Evolutionary conservation across 2,888 invertebrate species (phyloP).

Genomic region (Parnassius glacialis): DNA sequence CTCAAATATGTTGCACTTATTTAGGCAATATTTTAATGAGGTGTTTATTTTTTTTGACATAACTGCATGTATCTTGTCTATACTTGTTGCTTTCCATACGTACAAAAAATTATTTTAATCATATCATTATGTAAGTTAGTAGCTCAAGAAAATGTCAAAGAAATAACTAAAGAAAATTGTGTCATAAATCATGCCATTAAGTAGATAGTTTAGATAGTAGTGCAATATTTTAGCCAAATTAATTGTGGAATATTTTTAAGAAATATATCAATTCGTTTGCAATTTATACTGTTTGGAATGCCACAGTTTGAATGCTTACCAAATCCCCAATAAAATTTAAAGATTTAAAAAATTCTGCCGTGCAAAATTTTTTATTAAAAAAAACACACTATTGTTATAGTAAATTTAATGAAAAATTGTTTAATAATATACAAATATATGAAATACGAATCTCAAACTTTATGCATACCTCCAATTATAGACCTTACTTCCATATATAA

Average conservation of each 20-base stretch:
- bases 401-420: no score
- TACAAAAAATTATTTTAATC: slow-evolving; percentile 10
- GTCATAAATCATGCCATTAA: slow-evolving; percentile 39
- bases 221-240: slow-evolving; percentile 68
- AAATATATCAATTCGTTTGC: slow-evolving; percentile 23
- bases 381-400: no score
- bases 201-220: slow-evolving; percentile 40
- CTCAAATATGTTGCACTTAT: slow-evolving; percentile 11
- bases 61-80: slow-evolving; percentile 27
- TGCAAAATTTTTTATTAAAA: no score
- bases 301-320: slow-evolving; percentile 48
- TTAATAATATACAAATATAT: no score
- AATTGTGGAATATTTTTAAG: slow-evolving; percentile 34
- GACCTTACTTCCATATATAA: slow-evolving; percentile 4
- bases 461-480: slow-evolving; percentile 8
- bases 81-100: slow-evolving; percentile 25
- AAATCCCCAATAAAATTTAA: neutral
- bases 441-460: slow-evolving; percentile 27
- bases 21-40: slow-evolving; percentile 12
- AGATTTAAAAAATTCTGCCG: no score
- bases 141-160: slow-evolving; percentile 25
- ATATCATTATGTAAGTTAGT: neutral
- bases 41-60: slow-evolving; percentile 8
- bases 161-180: slow-evolving; percentile 27
- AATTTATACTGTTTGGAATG: slow-evolving; percentile 30